A percentile compares a stretch with the other conserved stretches of the same genome.
These are phyloP conservation scores for Microchirus variegatus DNA, from an alignment of 2,797 vertebrate genomes.

Conservation along the genomic window DNA sequence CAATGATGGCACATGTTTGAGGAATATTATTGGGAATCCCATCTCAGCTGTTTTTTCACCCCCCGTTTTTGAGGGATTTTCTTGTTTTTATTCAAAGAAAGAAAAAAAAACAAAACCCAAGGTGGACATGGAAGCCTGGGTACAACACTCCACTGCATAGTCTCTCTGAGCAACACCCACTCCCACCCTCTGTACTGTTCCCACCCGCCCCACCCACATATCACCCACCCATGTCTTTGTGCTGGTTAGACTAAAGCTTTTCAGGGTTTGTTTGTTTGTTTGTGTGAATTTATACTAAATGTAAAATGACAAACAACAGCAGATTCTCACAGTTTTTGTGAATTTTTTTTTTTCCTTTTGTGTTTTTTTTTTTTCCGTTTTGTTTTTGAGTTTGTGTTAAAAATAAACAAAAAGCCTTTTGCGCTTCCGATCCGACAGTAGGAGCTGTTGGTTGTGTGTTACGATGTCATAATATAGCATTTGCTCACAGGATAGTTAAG, in stretches of 20 bases:
- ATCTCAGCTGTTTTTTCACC: conserved; percentile 49
- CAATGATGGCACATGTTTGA: conserved; percentile 78
- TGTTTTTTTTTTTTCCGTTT: conserved; percentile 59
- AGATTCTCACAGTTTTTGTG: conserved; percentile 83
- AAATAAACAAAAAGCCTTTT: conserved; percentile 40
- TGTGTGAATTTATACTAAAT: conserved; percentile 72
- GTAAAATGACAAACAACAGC: conserved; percentile 73
- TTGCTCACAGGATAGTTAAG: conserved; percentile 80
- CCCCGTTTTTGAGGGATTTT: conserved; percentile 35
- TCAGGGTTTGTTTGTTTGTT: conserved; percentile 78
- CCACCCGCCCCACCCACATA: conserved; percentile 16
- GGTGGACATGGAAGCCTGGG: conserved; percentile 81
- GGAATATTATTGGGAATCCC: conserved; percentile 75
- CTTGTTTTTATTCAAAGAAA: conserved; percentile 42
- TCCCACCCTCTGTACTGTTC: conserved; percentile 30
- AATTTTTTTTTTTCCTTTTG: conserved; percentile 17
- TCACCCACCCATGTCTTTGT: conserved; percentile 75
- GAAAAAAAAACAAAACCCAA: conserved; percentile 40
- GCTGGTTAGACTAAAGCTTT: conserved; percentile 89
- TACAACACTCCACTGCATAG: conserved; percentile 84
- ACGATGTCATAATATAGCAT: conserved; percentile 64
- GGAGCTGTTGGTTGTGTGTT: conserved; percentile 74
- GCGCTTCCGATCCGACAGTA: conserved; percentile 79
- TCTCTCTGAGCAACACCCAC: conserved; percentile 78
- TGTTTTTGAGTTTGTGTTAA: conserved; percentile 53